Evolutionary conservation across 2,797 vertebrate genomes (phyloP), one percentile per base, ranked within the genome.

Genomic region (Cyprinella venusta): DNA sequence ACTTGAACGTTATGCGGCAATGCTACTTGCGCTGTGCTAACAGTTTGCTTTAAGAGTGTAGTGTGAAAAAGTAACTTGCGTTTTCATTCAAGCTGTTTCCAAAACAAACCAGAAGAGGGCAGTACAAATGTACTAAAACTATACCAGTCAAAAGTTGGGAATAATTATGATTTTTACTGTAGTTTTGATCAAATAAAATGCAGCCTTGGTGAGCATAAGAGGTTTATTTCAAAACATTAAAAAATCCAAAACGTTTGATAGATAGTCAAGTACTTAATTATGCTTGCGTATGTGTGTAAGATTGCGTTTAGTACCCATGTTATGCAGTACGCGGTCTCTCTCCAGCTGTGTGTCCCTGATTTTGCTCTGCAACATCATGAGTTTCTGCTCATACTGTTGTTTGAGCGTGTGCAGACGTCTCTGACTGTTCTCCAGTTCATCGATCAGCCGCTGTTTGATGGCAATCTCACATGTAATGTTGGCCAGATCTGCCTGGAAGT

Each of bases 381-480:
- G 93, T 85, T 99, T 99, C 90, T 99, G 97, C 64, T 99, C 97
- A 64, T 99, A 99, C 42, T 99, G 98, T 90, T 94, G 97, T 79
- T 98, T 99, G 72, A 99, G 95, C 0, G 97, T 99, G 90, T 99
- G 97, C 69, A 99, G 91, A 24, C 97, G 95, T 79, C 96, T 92
- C 91, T 99, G 98, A 91, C 98, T 99, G 91, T 99, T 99, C 91
- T 99, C 98, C 76, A 99, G 93, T 88, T 99, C 97, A 83, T 99
- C 98, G 26, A 99, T 99, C 87, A 99, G 94, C 89, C 99, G 98
- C 91, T 99, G 97, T 91, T 99, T 99, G 91, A 99, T 99, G 86
- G 97, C 98, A 90, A 99, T 99, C 94, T 99, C 97, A 89, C 98
- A 99, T 18, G 98, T 99, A 91, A 99, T 98, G 89, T 98, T 99